These are phyloP conservation scores for Pelmatolapia mariae DNA, from an alignment of 2,113 vertebrate genomes.

Conservation along the genomic window DNA sequence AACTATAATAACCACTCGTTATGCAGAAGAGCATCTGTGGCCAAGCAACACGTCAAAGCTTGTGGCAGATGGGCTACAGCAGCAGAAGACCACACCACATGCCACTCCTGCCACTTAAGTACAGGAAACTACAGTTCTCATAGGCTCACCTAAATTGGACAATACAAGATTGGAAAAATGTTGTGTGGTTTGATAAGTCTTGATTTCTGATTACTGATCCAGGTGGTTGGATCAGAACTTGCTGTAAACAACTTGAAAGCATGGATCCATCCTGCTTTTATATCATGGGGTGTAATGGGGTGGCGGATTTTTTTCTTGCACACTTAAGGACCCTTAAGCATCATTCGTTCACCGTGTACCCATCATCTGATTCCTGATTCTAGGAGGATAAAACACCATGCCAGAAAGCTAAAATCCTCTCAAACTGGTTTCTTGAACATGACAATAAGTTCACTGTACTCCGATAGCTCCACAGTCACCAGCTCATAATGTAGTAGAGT, in stretches of 20 bases:
- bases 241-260: not conserved
- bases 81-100: not conserved
- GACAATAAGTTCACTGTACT: not conserved
- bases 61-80: not conserved
- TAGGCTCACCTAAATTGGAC: not conserved
- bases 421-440: not conserved
- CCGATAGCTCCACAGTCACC: not conserved
- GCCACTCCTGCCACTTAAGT: not conserved
- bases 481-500: not conserved
- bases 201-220: not conserved
- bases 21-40: not conserved
- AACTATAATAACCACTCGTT: not conserved
- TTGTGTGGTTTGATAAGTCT: not conserved
- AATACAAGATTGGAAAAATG: not conserved
- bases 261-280: not conserved
- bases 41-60: not conserved
- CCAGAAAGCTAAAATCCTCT: not conserved
- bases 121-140: not conserved
- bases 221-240: not conserved
- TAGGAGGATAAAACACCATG: not conserved
- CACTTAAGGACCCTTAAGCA: not conserved
- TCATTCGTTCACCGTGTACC: not conserved
- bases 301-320: not conserved
- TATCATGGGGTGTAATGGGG: not conserved
- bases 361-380: not conserved